A percentile compares a stretch with the other conserved stretches of the same genome.
Evolutionary conservation across 2,797 vertebrate genomes (phyloP).

Genomic region (Chlorospingus semifuscus): DNA sequence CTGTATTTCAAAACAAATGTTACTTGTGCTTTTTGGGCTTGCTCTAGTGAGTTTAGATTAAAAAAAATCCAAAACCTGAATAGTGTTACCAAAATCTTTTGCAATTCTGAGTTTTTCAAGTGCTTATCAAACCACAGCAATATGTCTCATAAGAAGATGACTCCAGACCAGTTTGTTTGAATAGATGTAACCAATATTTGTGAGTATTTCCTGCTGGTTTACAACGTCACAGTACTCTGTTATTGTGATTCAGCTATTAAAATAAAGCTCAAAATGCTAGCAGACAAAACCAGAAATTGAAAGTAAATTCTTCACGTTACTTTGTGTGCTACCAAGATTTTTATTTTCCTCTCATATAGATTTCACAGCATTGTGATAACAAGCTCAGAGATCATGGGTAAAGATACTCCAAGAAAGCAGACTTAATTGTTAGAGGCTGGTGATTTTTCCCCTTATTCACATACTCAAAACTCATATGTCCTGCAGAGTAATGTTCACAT

Average conservation of each 20-base stretch:
- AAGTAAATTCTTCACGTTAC: not conserved
- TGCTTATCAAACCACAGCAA: not conserved
- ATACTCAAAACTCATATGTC: not conserved
- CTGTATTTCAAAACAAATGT: not conserved
- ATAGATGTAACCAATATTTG: not conserved
- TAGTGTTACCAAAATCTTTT: not conserved
- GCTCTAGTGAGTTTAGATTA: not conserved
- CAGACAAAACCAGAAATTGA: not conserved
- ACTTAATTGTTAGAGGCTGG: not conserved
- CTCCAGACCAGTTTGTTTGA: not conserved
- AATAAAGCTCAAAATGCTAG: not conserved
- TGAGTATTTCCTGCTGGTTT: not conserved
- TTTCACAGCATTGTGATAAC: not conserved
- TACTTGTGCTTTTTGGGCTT: not conserved
- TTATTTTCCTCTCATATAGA: not conserved
- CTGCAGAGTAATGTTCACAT: not conserved
- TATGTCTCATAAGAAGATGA: not conserved
- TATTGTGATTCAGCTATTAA: not conserved
- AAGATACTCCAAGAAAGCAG: not conserved
- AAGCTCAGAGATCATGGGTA: not conserved
- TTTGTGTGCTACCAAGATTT: not conserved
- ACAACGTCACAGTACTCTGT: not conserved
- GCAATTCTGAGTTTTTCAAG: not conserved
- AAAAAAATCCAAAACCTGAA: not conserved
- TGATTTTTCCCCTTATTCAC: not conserved